These are phyloP conservation scores for Microctenopoma lineatum DNA, from an alignment of 2,797 vertebrate species.

Conservation along the genomic window DNA sequence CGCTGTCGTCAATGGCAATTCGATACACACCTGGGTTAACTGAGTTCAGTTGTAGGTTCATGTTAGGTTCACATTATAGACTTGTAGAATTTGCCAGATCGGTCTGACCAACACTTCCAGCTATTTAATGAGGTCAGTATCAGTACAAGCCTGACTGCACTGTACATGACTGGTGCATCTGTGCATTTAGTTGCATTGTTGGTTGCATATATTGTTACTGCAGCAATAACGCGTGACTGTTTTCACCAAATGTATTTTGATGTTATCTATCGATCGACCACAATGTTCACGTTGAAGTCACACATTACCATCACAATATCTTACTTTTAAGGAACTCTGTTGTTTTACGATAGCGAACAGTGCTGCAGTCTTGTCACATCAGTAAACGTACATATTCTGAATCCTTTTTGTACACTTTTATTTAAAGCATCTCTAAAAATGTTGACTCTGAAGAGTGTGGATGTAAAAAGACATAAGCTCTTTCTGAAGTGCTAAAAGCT, in stretches of 20 bases:
- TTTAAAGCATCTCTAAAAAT: conserved; percentile 38
- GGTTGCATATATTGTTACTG: no score
- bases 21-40: conserved; percentile 1
- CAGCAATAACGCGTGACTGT: no score
- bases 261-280: no score
- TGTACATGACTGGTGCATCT: no score
- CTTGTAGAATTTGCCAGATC: neutral
- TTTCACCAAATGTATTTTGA: no score
- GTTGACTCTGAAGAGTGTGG: conserved; percentile 19
- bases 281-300: no score
- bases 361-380: conserved; percentile 3
- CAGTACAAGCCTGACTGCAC: neutral
- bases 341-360: no score
- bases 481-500: conserved; percentile 21
- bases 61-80: neutral
- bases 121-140: conserved; percentile 12
- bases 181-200: no score
- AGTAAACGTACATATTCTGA: conserved; percentile 33
- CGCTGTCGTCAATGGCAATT: neutral
- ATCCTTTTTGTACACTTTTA: conserved; percentile 10
- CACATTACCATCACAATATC: no score
- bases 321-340: no score
- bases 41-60: neutral
- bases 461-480: conserved; percentile 28
- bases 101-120: no score